These are phyloP conservation scores for Tangachromis dhanisi DNA, from an alignment of 2,113 vertebrate species.

Conservation along the genomic window DNA sequence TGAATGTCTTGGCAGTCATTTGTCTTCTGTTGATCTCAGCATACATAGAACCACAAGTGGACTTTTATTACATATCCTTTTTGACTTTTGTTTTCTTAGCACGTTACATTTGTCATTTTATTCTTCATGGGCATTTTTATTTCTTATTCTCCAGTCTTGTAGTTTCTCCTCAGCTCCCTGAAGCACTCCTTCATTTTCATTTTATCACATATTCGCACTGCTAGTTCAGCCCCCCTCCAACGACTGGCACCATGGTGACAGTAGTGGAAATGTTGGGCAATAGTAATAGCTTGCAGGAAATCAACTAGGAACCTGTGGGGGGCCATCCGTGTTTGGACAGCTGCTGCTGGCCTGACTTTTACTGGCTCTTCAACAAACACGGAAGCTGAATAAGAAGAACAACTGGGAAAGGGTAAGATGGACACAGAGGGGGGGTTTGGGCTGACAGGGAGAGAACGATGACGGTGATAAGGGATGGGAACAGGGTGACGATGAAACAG, in stretches of 20 bases:
- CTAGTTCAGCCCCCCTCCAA: background rate
- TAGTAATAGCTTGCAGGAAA: conserved; percentile 25
- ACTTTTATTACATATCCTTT: background rate
- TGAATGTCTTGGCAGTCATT: background rate
- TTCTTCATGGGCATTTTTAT: background rate
- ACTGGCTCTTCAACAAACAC: conserved; percentile 64
- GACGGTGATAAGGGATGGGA: background rate
- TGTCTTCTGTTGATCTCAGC: background rate
- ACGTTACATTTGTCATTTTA: background rate
- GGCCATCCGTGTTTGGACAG: conserved; percentile 67
- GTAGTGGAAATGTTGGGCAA: background rate
- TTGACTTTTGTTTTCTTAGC: background rate
- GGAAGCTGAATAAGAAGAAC: conserved; percentile 22
- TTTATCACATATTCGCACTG: background rate
- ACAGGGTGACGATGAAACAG: background rate
- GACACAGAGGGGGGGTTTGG: background rate
- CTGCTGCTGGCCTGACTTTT: conserved; percentile 64
- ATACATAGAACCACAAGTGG: background rate
- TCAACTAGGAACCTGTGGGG: conserved; percentile 12
- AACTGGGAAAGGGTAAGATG: conserved; percentile 12
- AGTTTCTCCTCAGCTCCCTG: background rate
- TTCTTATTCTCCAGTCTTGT: background rate
- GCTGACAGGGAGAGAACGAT: background rate
- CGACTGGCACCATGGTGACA: conserved; percentile 27
- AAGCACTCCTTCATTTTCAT: background rate